Base-by-base conservation (phyloP, 30 jellyfish, hydroid and myxozoan species). In the Catostylus mosaicus region DNA sequence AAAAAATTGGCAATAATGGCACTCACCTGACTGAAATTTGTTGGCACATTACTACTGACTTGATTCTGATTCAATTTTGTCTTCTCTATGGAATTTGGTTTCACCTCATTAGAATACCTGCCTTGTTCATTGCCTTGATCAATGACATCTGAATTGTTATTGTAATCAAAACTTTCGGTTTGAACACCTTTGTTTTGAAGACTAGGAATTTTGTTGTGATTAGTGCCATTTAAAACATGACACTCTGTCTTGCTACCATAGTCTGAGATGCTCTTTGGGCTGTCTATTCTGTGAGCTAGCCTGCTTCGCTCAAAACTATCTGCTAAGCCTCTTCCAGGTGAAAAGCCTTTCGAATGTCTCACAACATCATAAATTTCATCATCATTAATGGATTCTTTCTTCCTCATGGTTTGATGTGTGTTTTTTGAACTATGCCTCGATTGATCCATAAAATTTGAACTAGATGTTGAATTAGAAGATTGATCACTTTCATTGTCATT, bases 121-220 rank as follows among this genome's bases (percentile, higher is more conserved):
- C 20, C 24, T 50, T 50, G 27, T 4, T 3, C 20, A 3, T 18
- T 50, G 20, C 20, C 20, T 50, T 3, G 5, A 50, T 18, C 63
- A 50, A 5, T 7, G 11, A 50, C 63, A 4, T 3, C 20, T 50
- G 63, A 50, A 50, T 8, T 16, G 24, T 50, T 18, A 59, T 59
- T 5, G 38, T 9, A 2, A 12, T 59, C 38, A 59, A 22, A 2
- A 2, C 38, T 16, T 16, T 22, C 71, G 8, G 71, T 59, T 0
- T 59, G 71, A 0, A 59, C 38, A 16, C 71, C 36, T 59, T 59
- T 59, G 38, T 59, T 24, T 59, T 59, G 12, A 22, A 59, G 71
- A 3, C n/a, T 3, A 3, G 71, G 54, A 40, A 40, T 7, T 40
- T 7, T 40, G 7, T 40, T 40, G 54, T 40, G 11, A 40, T 5